A percentile compares a stretch with the other conserved stretches of the same genome.
phyloP scores from a whole-genome alignment of 2,797 vertebrate genomes.

The Craterocephalus amniculus region DNA sequence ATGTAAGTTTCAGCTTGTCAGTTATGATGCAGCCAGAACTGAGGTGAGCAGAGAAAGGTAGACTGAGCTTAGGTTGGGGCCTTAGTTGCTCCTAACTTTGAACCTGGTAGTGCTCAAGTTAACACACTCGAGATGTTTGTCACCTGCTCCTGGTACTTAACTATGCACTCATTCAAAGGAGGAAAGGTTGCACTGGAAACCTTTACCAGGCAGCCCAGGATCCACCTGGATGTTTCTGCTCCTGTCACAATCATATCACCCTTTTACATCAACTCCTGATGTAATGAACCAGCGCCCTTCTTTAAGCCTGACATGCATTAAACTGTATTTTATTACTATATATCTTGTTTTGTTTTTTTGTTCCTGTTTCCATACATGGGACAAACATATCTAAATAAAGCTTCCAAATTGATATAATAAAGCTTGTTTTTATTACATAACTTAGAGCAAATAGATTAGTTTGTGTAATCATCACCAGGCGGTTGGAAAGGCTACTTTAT shows the following conservation, averaged over 20 bases:
- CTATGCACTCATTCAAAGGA: too few relatives aligned
- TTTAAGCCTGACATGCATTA: neutral
- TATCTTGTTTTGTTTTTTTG: neutral
- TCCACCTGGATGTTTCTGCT: neutral
- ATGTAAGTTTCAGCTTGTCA: constrained; percentile 81
- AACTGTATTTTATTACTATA: too few relatives aligned
- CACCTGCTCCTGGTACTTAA: too few relatives aligned
- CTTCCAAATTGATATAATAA: neutral
- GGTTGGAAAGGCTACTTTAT: neutral
- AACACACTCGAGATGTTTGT: too few relatives aligned
- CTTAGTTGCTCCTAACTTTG: too few relatives aligned
- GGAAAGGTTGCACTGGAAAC: too few relatives aligned
- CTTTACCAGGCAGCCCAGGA: too few relatives aligned
- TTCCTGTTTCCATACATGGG: neutral
- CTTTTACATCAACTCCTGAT: neutral
- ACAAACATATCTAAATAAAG: neutral
- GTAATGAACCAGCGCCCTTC: neutral
- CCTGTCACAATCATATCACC: too few relatives aligned
- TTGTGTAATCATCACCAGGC: neutral
- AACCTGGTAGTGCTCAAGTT: too few relatives aligned
- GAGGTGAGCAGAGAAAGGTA: neutral
- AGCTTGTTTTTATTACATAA: neutral
- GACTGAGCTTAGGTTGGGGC: too few relatives aligned
- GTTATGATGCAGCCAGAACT: neutral
- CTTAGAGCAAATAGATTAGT: neutral